These are phyloP conservation scores for Physeter macrocephalus DNA, from an alignment of 2,113 vertebrate genomes.

Conservation along the genomic window DNA sequence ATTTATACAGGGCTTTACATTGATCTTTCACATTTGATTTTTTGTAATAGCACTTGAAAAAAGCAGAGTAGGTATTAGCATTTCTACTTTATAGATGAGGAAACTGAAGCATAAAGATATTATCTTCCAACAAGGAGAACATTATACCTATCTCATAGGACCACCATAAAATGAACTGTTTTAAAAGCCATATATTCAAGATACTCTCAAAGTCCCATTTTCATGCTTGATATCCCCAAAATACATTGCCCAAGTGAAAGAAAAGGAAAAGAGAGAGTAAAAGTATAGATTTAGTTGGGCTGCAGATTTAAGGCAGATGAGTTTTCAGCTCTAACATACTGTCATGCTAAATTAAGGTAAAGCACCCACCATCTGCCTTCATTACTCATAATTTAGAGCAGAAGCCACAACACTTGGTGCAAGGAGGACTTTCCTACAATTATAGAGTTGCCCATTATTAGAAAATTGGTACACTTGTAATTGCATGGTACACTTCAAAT, in stretches of 20 bases:
- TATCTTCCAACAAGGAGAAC: constrained; percentile 3
- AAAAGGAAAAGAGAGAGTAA: constrained; percentile 3
- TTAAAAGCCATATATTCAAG: constrained; percentile 29
- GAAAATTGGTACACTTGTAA: background rate
- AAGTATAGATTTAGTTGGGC: constrained; percentile 8
- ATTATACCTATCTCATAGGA: background rate
- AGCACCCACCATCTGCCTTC: constrained; percentile 61
- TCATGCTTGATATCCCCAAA: background rate
- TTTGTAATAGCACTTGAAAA: background rate
- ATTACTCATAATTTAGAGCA: constrained; percentile 62
- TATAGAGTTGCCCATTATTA: constrained; percentile 27
- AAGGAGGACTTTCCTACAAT: constrained; percentile 19
- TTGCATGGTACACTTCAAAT: background rate
- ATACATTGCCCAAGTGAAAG: constrained; percentile 13
- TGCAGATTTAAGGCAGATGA: constrained; percentile 35
- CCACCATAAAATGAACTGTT: constrained; percentile 33
- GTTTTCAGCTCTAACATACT: constrained; percentile 39
- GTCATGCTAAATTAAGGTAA: constrained; percentile 69
- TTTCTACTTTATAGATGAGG: constrained; percentile 34
- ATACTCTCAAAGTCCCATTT: background rate
- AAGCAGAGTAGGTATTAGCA: background rate
- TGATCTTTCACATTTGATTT: background rate
- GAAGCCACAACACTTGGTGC: constrained; percentile 26
- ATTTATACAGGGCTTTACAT: background rate
- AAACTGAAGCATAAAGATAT: constrained; percentile 38